Base-by-base conservation (phyloP, 2,888 invertebrate species). In the Calameuta idolon region DNA sequence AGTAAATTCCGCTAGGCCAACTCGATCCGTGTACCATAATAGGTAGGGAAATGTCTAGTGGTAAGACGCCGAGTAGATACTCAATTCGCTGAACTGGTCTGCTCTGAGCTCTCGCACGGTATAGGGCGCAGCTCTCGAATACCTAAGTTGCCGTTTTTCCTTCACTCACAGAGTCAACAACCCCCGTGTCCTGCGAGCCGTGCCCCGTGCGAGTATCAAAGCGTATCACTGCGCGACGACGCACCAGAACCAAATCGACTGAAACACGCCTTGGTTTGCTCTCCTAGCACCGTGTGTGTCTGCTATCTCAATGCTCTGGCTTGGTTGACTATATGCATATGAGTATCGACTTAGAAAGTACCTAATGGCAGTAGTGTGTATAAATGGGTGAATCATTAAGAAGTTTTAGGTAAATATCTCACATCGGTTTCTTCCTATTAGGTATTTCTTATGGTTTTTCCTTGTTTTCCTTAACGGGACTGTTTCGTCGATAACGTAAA, bases 41-140 rank as follows among this genome's bases (percentile, higher is more conserved):
- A 86, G 89, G 88, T 81, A 85, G 84, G 85, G 81, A 85, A 86
- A 85, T 87, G 83, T 83, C 82, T 83, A 83, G 85, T 82, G 82
- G 81, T 82, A 83, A 86, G 84, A 85, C 82, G 84, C 86, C 83
- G 84, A 86, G 86, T 84, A 83, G 85, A 76, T 85, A 74, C 34
- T 35, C 85, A 84, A 88, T 89, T 89, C 89, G 86, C 84, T 85
- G 89, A 89, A 89, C 88, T 88, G 88, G 87, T 88, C 87, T 74
- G 31, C 85, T 69, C 30, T 30, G 30, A 31, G 69, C 84, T 82
- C 85, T 81, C 83, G 85, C 85, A 83, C 82, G 79, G 87, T 86
- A 87, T 86, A 85, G 84, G 83, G 82, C 83, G 87, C 85, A 87
- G 85, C 85, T 86, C 85, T 86, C 83, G 86, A 86, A 88, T 87